Evolutionary conservation across 2,113 vertebrate species (phyloP), one percentile per base, ranked within the genome.

Genomic region (Hippolais icterina): DNA sequence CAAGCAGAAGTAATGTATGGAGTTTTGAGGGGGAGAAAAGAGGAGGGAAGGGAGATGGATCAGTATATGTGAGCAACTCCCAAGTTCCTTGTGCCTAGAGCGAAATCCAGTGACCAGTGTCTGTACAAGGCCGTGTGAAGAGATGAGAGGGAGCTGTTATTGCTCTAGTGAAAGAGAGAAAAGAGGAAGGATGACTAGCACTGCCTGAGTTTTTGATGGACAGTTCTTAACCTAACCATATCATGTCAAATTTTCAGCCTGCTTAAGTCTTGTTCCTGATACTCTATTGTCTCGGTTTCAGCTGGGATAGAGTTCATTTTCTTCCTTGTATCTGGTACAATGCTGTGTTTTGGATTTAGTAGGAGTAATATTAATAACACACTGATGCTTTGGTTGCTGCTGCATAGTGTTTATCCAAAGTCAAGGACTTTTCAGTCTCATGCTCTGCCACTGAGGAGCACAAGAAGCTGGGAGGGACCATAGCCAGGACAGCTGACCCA

Each of bases 1-100:
- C 33, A 13, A 56, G 61, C 14, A 71, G 35, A 84, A 54, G 25
- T 8, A 37, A 14, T 19, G 18, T 50, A 33, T 15, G 29, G 3
- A 0, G 0, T 29, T n/a, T 63, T 41, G 4, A 2, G 15, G 8
- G 8, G 3, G 8, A 35, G 47, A 23, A 64, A 59, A 75, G 2
- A 50, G 14, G 33, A 71, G 35, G 18, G 33, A 90, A 24, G 4
- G 6, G 8, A 92, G 29, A 66, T 22, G 35, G 24, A 50, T 52
- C 21, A 24, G 12, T 42, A 21, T 52, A 10, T 35, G 27, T 33
- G 23, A 84, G 47, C 25, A 50, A 1, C 6, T 78, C 35, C 25
- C 33, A 63, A 27, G 25, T 63, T 90, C 18, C 54, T 18, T 63
- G 5, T 46, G 42, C 47, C 25, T 16, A 37, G 33, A n/a, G 15